phyloP scores from a whole-genome alignment of 2,113 vertebrate genomes.

The Psilopogon haemacephalus region DNA sequence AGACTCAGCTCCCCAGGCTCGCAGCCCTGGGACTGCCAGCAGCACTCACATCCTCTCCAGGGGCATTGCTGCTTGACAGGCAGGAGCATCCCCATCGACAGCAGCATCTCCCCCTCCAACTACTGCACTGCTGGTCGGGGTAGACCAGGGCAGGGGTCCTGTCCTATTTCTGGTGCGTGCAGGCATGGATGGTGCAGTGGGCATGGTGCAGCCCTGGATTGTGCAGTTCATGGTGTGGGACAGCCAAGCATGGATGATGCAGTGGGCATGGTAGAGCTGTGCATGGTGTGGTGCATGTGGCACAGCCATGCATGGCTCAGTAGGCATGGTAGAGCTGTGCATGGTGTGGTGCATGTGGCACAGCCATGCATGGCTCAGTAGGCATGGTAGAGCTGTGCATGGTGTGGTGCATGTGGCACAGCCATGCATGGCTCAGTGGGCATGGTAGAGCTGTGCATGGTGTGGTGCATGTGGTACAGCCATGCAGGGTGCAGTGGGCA shows the following conservation, averaged over 20 bases:
- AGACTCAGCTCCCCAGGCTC: accelerated
- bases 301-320: accelerated
- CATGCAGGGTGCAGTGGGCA: neutral
- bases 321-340: too few relatives aligned
- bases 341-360: too few relatives aligned
- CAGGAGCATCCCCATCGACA: neutral
- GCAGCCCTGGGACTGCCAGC: neutral
- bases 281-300: neutral
- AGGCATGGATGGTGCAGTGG: neutral
- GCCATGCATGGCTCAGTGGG: neutral
- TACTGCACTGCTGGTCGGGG: neutral
- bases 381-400: neutral
- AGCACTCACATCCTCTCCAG: accelerated
- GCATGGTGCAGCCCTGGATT: too few relatives aligned
- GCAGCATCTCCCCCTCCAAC: accelerated
- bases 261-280: accelerated
- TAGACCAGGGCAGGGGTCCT: neutral
- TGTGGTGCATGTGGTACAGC: neutral
- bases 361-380: too few relatives aligned
- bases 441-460: accelerated
- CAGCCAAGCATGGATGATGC: accelerated
- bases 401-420: neutral
- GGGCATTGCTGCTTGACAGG: neutral
- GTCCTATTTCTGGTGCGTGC: too few relatives aligned
- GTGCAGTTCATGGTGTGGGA: accelerated